These are phyloP conservation scores for Conomelus anceps DNA, from an alignment of 2,888 invertebrate genomes.

Conservation along the genomic window DNA sequence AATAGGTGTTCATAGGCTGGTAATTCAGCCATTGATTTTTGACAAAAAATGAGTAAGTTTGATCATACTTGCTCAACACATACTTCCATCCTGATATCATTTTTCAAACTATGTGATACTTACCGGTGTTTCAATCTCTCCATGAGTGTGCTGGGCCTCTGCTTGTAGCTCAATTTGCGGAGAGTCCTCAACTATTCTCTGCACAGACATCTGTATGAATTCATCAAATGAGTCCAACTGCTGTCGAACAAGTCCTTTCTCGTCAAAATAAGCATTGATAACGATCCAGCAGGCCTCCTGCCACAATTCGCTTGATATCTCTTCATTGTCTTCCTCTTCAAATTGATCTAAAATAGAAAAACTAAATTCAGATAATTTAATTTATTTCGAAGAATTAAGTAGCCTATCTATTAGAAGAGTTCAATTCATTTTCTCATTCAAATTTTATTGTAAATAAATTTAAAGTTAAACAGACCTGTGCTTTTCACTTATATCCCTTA, in stretches of 20 bases:
- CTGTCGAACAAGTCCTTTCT: slow-evolving; percentile 97
- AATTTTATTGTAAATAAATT: no score
- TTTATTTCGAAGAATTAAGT: no score
- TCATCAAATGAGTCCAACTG: slow-evolving; percentile 99
- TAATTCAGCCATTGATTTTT: no score
- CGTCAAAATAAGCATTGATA: slow-evolving; percentile 99
- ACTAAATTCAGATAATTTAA: neutral
- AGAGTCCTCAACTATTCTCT: slow-evolving; percentile 98
- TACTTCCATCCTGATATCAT: no score
- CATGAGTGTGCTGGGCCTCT: slow-evolving; percentile 93
- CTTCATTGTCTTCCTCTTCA: slow-evolving; percentile 86
- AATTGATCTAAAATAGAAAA: slow-evolving; percentile 41
- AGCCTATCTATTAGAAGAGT: no score
- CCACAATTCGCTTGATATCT: slow-evolving; percentile 97
- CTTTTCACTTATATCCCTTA: no score
- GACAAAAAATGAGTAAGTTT: no score
- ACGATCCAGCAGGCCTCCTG: slow-evolving; percentile 99
- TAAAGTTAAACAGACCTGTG: no score
- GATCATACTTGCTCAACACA: no score
- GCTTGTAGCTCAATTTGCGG: slow-evolving; percentile 96
- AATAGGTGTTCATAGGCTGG: no score
- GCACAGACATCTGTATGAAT: slow-evolving; percentile 99
- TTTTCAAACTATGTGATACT: slow-evolving; percentile 35
- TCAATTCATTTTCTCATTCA: no score
- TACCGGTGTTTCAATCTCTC: slow-evolving; percentile 81